These are phyloP conservation scores for Thrips palmi DNA, from an alignment of 1,140 invertebrate species.

Conservation along the genomic window DNA sequence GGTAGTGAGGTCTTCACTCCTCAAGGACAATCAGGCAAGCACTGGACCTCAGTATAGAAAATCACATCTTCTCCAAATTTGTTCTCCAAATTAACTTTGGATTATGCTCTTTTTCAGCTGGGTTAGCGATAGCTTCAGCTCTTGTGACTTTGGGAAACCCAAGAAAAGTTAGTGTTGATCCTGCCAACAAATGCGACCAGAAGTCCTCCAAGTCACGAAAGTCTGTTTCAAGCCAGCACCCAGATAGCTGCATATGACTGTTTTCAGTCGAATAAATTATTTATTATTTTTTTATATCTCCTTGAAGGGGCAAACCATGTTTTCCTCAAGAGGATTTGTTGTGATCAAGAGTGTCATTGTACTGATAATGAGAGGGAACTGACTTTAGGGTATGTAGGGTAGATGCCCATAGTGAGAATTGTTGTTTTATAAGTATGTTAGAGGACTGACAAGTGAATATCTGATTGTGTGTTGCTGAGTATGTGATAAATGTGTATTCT, in stretches of 20 bases:
- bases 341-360: too few relatives aligned
- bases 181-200: conserved; percentile 42
- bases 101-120: conserved; percentile 25
- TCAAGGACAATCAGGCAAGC: conserved; percentile 51
- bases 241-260: conserved; percentile 28
- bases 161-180: conserved; percentile 43
- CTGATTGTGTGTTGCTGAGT: too few relatives aligned
- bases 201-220: conserved; percentile 38
- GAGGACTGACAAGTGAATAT: too few relatives aligned
- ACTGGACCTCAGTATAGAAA: neutral
- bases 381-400: too few relatives aligned
- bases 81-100: neutral
- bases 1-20: conserved; percentile 60
- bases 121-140: conserved; percentile 66
- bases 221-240: conserved; percentile 40
- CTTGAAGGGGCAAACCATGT: too few relatives aligned
- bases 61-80: neutral
- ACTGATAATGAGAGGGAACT: too few relatives aligned
- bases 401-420: too few relatives aligned
- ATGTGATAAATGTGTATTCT: too few relatives aligned
- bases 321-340: too few relatives aligned
- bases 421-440: too few relatives aligned
- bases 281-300: too few relatives aligned
- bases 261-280: too few relatives aligned
- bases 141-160: conserved; percentile 69